Base-by-base conservation (phyloP, 1,140 invertebrate genomes). In the Augochlora pura region DNA sequence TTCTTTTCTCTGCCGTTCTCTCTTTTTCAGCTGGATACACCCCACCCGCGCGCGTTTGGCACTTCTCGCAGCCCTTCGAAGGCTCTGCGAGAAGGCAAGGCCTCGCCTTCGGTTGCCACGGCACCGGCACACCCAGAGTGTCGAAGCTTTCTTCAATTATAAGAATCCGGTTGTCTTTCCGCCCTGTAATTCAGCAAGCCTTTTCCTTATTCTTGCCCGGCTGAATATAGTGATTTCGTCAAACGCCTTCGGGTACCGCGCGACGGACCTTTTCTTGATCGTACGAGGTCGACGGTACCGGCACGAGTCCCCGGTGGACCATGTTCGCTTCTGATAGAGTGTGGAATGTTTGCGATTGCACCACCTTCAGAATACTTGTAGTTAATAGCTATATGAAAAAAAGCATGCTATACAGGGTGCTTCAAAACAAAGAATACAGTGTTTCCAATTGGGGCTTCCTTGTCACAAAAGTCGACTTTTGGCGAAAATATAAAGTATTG, bases 101-200 rank as follows among this genome's bases (percentile, higher is more conserved):
- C 32, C 70, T 63, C 72, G 77, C 82, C 54, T 52, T 88, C 77
- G 80, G 88, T 90, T 88, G 87, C 87, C 85, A 89, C 81, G 86
- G 79, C 82, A 87, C 79, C 82, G 87, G 88, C 86, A 84, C 89
- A 86, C 82, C 82, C 84, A 80, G 74, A 82, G 83, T 83, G 81
- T 82, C 69, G 70, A 76, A 81, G 73, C 77, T 84, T 82, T 78
- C 80, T 88, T 80, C 86, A 90, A 90, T 90, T 90, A 89, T 87
- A 90, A 89, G 84, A 90, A 90, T 81, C 83, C 66, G 78, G 77
- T 77, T 69, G 81, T 82, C 77, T 76, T n/a, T 70, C 77, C 84
- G 82, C 84, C 76, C 86, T 88, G 80, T 89, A 87, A 89, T 86
- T 89, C 83, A 65, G 23, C 49, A 62, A 32, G n/a, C 27, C 75